A percentile compares a stretch with the other conserved stretches of the same genome.
Evolutionary conservation across 2,888 invertebrate genomes (phyloP).

Genomic region (Drosophila pseudotakahashii): DNA sequence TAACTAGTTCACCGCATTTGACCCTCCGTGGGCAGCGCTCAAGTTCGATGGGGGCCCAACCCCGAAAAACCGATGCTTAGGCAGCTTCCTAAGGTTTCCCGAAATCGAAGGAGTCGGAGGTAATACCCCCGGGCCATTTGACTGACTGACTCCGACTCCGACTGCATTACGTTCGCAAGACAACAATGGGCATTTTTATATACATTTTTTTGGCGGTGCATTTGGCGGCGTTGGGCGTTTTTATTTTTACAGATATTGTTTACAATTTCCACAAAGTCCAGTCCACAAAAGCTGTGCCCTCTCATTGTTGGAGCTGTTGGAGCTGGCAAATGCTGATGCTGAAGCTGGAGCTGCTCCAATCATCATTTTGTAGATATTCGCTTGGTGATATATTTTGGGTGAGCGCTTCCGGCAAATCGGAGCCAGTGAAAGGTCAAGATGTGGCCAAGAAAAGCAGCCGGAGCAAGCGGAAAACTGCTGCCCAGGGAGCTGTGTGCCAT

Average conservation of each 20-base stretch:
- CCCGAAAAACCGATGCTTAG: slow-evolving; percentile 11
- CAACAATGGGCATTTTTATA: slow-evolving; percentile 72
- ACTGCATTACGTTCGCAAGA: slow-evolving; percentile 73
- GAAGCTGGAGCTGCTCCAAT: slow-evolving; percentile 65
- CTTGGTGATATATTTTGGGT: slow-evolving; percentile 79
- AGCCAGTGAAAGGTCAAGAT: slow-evolving; percentile 73
- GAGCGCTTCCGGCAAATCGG: slow-evolving; percentile 75
- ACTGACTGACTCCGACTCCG: slow-evolving; percentile 42
- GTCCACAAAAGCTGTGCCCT: slow-evolving; percentile 27
- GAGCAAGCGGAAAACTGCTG: slow-evolving; percentile 54
- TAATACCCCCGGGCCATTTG: slow-evolving; percentile 29
- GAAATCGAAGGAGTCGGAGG: slow-evolving; percentile 28
- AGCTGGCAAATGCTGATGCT: slow-evolving; percentile 53
- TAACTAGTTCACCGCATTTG: slow-evolving; percentile 55
- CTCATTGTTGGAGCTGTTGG: slow-evolving; percentile 53
- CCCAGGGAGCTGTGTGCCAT: slow-evolving; percentile 67
- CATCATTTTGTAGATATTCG: slow-evolving; percentile 75
- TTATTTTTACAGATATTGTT: slow-evolving; percentile 83
- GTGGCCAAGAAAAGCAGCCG: slow-evolving; percentile 66
- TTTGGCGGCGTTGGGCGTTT: slow-evolving; percentile 81
- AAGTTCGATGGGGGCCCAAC: slow-evolving; percentile 39
- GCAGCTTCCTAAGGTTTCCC: not conserved
- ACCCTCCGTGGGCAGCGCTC: slow-evolving; percentile 42
- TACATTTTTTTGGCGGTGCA: slow-evolving; percentile 32
- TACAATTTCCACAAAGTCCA: slow-evolving; percentile 55